Base-by-base conservation (phyloP, 2,113 vertebrate species). In the Paraplagusia blochii region DNA sequence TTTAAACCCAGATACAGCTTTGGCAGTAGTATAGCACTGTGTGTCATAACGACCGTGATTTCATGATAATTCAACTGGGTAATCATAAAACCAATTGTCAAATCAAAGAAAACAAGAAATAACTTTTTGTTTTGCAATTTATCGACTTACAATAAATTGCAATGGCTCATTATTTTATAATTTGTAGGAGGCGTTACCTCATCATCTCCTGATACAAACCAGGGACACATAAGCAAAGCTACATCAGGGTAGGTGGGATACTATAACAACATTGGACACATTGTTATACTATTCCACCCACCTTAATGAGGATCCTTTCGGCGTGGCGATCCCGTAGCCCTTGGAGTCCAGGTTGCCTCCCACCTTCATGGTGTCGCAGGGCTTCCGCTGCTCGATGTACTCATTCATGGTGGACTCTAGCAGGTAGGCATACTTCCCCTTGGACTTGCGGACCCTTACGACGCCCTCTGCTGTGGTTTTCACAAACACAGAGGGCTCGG, bases 261-360 rank as follows among this genome's bases (percentile, higher is more conserved):
- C 96, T 98, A 99, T 99, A 99, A 99, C 97, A 99, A 99, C 95
- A 98, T 97, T 93, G 90, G 92, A 91, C 94, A 99, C 93, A 99
- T 99, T 98, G 97, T 99, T 99, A 99, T 99, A 99, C 97, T 99
- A 99, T 98, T 99, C 97, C 97, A 99, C 97, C 96, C 97, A 99
- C 97, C 97, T 98, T 98, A 98, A 98, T 98, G 96, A 95, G 90
- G 97, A 99, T 95, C 94, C 95, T 94, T 99, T 99, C 87, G 97
- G 97, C 82, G 97, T 99, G 81, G 96, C 97, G 89, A 99, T 98
- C 87, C 97, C 97, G 76, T 99, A 99, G 90, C 97, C 97, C 89
- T 99, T 99, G 90, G 97, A 99, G 90, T 99, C 97, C 91, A 99
- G 94, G 92, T 99, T 99, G 53, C 97, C 97, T 84, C 97, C 97